Conservation (phyloP, 2,113 vertebrate genomes). For the Daubentonia madagascariensis region DNA sequence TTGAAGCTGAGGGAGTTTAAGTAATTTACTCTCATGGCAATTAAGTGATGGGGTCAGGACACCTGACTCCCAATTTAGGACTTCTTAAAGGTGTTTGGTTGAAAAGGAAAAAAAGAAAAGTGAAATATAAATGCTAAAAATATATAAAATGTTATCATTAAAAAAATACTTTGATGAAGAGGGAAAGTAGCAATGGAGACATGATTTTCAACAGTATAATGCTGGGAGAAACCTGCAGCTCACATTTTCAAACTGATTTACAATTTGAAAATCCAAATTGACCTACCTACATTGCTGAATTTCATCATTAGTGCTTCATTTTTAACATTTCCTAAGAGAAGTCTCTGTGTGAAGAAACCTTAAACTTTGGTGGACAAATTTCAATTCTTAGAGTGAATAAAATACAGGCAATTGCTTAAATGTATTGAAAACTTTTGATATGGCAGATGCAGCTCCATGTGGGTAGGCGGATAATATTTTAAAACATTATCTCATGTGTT, state of each 20-base stretch:
- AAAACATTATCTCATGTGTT: not conserved
- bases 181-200: not conserved
- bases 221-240: not conserved
- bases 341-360: slow-evolving; percentile 50
- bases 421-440: not conserved
- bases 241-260: slow-evolving; percentile 63
- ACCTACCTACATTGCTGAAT: slow-evolving; percentile 15
- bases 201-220: not conserved
- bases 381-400: not conserved
- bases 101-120: not conserved
- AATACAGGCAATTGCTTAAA: slow-evolving; percentile 3
- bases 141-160: not conserved
- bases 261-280: slow-evolving; percentile 52
- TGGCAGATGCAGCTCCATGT: not conserved
- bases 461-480: not conserved
- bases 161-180: not conserved
- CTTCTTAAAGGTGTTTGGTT: not conserved
- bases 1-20: not conserved
- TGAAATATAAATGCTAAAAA: not conserved
- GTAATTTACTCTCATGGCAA: not conserved
- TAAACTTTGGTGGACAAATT: slow-evolving; percentile 34
- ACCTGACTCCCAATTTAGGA: not conserved
- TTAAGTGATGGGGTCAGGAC: not conserved
- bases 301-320: not conserved
- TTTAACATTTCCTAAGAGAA: slow-evolving; percentile 62